Base-by-base conservation (phyloP, 1,140 invertebrate genomes). In the Achatina immaculata region DNA sequence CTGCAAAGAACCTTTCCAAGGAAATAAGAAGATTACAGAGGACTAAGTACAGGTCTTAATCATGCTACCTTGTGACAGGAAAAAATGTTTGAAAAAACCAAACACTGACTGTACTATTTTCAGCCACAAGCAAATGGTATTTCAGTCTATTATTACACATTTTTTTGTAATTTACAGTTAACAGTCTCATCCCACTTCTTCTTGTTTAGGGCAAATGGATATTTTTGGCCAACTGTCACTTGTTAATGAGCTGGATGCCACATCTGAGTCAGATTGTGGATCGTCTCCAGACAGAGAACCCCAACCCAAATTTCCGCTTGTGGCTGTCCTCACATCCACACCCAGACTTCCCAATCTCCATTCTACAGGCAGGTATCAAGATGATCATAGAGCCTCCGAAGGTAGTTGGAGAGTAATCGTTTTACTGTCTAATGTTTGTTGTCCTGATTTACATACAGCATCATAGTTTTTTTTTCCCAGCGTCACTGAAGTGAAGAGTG, bases 171-270 rank as follows among this genome's bases (percentile, higher is more conserved):
- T n/a, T n/a, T n/a, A n/a, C n/a, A n/a, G n/a, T n/a, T n/a, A n/a
- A n/a, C n/a, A n/a, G n/a, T n/a, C n/a, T n/a, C n/a, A 19, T 45
- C 19, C 19, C 7, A 45, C 43, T 45, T 24, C 24, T 9, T 62
- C 28, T 2, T 62, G 9, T 34, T 16, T 84, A 91, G 90, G 92
- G 92, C 85, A 88, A 90, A 82, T 92, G 91, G 91, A 89, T 92
- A 36, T 97, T 96, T 91, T 91, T 97, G 71, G 96, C 96, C 3
- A 97, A 97, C 91, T 97, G 96, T 88, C 96, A 98, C 91, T 91
- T 97, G 85, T 96, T 96, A 0, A 92, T 96, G 76, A 95, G 94
- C 86, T 98, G 96, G 96, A 95, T 97, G 94, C 95, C 95, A n/a
- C 93, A 94, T 78, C 91, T 98, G 66, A 95, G 97, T 82, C 96